These are phyloP conservation scores for Rapana venosa DNA, from an alignment of 2,888 invertebrate genomes.

Conservation along the genomic window DNA sequence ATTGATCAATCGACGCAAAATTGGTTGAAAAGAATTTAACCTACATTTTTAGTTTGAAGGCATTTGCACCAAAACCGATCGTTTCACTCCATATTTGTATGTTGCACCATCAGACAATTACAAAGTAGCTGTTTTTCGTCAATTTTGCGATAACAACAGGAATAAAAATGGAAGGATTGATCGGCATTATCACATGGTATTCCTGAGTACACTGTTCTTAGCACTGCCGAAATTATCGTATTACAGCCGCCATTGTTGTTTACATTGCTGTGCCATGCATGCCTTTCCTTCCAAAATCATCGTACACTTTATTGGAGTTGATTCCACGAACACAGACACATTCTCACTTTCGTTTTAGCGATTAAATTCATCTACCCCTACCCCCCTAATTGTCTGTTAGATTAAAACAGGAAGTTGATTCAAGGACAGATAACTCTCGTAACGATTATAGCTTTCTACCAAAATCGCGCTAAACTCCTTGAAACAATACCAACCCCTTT, in stretches of 20 bases:
- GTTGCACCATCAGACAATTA: no score
- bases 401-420: conserved; percentile 11
- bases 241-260: neutral
- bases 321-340: neutral
- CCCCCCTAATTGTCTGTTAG: neutral
- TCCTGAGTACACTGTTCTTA: neutral
- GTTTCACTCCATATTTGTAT: no score
- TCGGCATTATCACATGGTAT: neutral
- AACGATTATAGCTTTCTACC: neutral
- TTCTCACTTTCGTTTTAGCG: conserved; percentile 7
- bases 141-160: no score
- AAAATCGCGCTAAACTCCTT: neutral
- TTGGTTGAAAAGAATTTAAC: no score
- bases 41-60: no score
- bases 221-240: neutral
- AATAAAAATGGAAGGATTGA: no score
- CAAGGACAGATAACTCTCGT: neutral
- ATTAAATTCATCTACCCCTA: neutral
- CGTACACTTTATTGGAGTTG: neutral
- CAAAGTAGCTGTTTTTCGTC: no score
- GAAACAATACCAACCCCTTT: neutral
- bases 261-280: neutral
- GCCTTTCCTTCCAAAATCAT: neutral
- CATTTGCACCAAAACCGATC: no score
- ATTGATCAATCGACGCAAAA: no score